These are phyloP conservation scores for Lobophora halterata DNA, from an alignment of 2,888 invertebrate species.

Conservation along the genomic window DNA sequence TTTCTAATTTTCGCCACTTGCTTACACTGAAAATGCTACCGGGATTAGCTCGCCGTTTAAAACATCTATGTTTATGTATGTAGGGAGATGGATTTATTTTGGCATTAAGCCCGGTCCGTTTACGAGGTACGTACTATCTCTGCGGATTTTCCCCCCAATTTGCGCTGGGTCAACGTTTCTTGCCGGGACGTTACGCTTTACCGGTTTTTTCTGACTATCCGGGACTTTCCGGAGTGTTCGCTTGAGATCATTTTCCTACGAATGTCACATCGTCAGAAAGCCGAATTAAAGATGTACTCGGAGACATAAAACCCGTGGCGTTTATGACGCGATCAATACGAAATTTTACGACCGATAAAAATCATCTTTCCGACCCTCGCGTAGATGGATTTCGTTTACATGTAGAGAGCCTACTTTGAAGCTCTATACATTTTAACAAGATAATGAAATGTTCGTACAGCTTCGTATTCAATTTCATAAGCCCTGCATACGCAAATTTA, in stretches of 20 bases:
- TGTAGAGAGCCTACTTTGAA: slow-evolving; percentile 9
- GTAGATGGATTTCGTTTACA: slow-evolving; percentile 14
- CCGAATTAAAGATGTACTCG: slow-evolving; percentile 18
- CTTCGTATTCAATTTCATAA: too few relatives aligned
- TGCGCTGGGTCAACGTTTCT: slow-evolving; percentile 20
- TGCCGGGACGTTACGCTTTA: slow-evolving; percentile 10
- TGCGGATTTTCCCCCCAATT: slow-evolving; percentile 28
- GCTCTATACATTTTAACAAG: slow-evolving; percentile 11
- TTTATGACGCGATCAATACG: slow-evolving; percentile 20
- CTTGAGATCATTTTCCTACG: slow-evolving; percentile 15
- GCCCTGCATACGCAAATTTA: too few relatives aligned
- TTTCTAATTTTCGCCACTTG: too few relatives aligned
- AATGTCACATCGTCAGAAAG: slow-evolving; percentile 6
- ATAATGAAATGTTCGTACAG: too few relatives aligned
- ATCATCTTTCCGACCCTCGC: slow-evolving; percentile 20
- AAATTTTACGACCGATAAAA: slow-evolving; percentile 15
- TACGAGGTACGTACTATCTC: slow-evolving; percentile 22
- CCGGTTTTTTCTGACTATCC: slow-evolving; percentile 4
- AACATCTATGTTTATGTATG: neutral
- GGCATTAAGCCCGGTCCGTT: slow-evolving; percentile 18
- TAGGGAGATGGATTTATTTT: slow-evolving; percentile 20
- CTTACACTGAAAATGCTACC: too few relatives aligned
- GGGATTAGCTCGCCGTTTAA: too few relatives aligned
- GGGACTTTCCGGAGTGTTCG: slow-evolving; percentile 1
- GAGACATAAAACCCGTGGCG: slow-evolving; percentile 9